Base-by-base conservation (phyloP, 2,888 invertebrate species). In the Melipona bicolor region DNA sequence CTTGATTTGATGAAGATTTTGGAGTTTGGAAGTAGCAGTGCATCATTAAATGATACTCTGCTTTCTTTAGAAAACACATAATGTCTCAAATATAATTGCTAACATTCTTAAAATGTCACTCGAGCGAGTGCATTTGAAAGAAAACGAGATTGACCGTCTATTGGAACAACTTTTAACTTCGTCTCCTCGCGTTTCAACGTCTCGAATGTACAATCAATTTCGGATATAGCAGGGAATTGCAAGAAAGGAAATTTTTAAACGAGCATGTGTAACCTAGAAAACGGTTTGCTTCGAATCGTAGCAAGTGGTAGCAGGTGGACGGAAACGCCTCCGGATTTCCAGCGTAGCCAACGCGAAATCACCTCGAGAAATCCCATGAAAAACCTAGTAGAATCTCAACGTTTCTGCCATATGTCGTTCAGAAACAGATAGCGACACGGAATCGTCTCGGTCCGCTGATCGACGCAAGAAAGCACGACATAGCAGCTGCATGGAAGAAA, bases 401-500 rank as follows among this genome's bases (percentile, higher is more conserved):
- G 93, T 92, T 89, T 85, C 54, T 83, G 62, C 92, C 92, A 92
- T 91, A 93, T 93, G 93, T 90, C 90, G 90, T 79, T 80, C 81
- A 76, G 36, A 32, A 32, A 59, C 19, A 73, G 85, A 88, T 84
- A 91, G 91, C 91, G 88, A 90, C 89, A 84, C 72, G 87, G 87
- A 90, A 52, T 90, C 81, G 93, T 91, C 90, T 90, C 91, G 92
- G 90, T 91, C 86, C 85, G 92, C 87, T 92, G 92, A 92, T 89
- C 92, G 87, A 74, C 83, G 89, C 88, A 87, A 89, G 87, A 84
- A 81, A 90, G 88, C 91, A 88, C 89, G 91, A 86, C 90, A 85
- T 81, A 87, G 91, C 93, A 93, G 93, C 93, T 93, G 93, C 91
- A 71, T 81, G 81, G 56, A 87, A 91, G 91, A 93, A 92, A 93